Percentiles rank a stretch among this genome's conserved stretches.
Evolutionary conservation across 2,888 invertebrate genomes (phyloP).

Genomic region (Agrochola lota): DNA sequence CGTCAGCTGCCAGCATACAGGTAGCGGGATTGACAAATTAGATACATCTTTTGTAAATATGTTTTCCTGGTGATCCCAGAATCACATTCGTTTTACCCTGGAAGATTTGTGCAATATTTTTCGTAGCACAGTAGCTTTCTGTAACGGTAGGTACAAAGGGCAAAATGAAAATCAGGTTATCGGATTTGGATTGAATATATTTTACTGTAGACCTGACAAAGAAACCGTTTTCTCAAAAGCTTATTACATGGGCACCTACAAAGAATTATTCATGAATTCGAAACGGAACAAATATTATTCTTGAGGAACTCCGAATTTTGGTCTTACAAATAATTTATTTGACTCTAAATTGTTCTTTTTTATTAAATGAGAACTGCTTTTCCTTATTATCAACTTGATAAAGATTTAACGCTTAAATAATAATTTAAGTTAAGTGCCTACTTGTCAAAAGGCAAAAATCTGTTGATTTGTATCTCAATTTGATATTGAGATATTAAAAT

Average conservation of each 20-base stretch:
- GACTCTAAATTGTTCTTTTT: constrained; percentile 6
- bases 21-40: constrained; percentile 50
- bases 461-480: constrained; percentile 11
- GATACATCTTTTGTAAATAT: constrained; percentile 43
- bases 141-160: constrained; percentile 16
- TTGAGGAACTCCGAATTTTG: constrained; percentile 34
- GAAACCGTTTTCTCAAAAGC: constrained; percentile 50
- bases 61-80: constrained; percentile 26
- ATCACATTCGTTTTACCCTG: constrained; percentile 17
- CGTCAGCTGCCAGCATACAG: constrained; percentile 34
- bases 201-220: constrained; percentile 29
- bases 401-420: not conserved
- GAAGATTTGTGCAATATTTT: constrained; percentile 11
- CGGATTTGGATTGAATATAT: constrained; percentile 47
- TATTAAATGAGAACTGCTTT: constrained; percentile 11
- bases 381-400: not conserved
- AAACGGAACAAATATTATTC: constrained; percentile 53
- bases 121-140: not conserved
- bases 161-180: constrained; percentile 44
- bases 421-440: not conserved
- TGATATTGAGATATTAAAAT: not conserved
- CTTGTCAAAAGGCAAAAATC: not conserved
- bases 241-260: constrained; percentile 32
- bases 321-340: constrained; percentile 3
- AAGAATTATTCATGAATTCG: constrained; percentile 61